phyloP scores from a whole-genome alignment of 2,797 vertebrate species.

The Coranthus polyacanthus region DNA sequence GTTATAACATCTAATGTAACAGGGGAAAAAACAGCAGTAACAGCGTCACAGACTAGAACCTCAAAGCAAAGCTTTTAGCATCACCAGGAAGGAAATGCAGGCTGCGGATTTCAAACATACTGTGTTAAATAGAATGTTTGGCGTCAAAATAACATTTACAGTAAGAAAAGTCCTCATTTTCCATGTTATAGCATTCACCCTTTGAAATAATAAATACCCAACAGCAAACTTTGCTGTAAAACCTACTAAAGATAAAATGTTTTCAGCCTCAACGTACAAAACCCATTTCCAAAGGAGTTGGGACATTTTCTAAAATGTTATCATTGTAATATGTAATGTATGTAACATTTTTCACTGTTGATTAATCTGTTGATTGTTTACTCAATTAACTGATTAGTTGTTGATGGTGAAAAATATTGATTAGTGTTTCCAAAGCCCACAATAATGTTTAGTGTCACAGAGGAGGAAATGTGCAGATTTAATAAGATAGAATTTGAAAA shows the following conservation, averaged over 20 bases:
- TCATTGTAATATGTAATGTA: no score
- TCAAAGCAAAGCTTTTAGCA: neutral
- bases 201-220: conserved; percentile 4
- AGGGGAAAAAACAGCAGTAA: conserved; percentile 8
- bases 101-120: neutral
- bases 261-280: no score
- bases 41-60: conserved; percentile 12
- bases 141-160: neutral
- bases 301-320: neutral
- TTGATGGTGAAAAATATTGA: no score
- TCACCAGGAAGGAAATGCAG: neutral
- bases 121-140: neutral
- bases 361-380: no score
- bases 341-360: no score
- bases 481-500: no score
- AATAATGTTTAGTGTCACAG: no score
- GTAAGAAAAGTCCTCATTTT: neutral
- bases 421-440: no score
- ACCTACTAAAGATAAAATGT: no score
- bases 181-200: neutral
- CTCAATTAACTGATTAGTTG: no score
- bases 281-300: neutral
- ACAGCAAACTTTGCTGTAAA: no score
- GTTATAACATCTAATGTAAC: conserved; percentile 49
- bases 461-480: no score